These are phyloP conservation scores for Troides aeacus DNA, from an alignment of 2,888 invertebrate genomes.

Conservation along the genomic window DNA sequence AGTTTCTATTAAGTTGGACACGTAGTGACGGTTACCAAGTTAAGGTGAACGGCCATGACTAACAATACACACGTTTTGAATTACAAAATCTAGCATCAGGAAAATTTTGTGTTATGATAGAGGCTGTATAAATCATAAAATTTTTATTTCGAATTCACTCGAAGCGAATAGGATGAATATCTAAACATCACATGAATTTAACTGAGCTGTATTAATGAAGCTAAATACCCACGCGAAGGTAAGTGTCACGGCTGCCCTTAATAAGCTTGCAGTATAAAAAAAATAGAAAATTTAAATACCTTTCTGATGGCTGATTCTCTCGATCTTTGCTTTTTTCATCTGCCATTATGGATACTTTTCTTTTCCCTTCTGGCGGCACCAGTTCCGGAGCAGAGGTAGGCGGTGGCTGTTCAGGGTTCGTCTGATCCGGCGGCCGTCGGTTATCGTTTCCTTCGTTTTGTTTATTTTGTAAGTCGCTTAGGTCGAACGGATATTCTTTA, in stretches of 20 bases:
- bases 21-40: conserved; percentile 14
- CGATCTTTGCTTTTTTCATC: conserved; percentile 80
- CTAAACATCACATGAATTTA: too few relatives aligned
- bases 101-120: conserved; percentile 8
- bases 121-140: not conserved
- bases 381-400: conserved; percentile 33
- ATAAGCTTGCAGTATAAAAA: not conserved
- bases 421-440: conserved; percentile 32
- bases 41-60: conserved; percentile 23
- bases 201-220: too few relatives aligned
- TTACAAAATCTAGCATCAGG: conserved; percentile 16
- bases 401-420: conserved; percentile 13
- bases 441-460: conserved; percentile 41
- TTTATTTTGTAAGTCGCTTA: conserved; percentile 66
- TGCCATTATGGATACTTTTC: conserved; percentile 83
- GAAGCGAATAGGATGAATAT: too few relatives aligned
- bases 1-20: conserved; percentile 10
- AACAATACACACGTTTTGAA: conserved; percentile 17
- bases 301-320: conserved; percentile 84
- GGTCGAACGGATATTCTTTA: conserved; percentile 76
- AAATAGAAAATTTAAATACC: conserved; percentile 48
- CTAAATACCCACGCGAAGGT: too few relatives aligned
- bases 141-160: not conserved
- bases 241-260: too few relatives aligned
- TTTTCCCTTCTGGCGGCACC: conserved; percentile 64